A percentile compares a stretch with the other conserved stretches of the same genome.
phyloP scores from a whole-genome alignment of 2,113 vertebrate species.

The Lagopus leucura region DNA sequence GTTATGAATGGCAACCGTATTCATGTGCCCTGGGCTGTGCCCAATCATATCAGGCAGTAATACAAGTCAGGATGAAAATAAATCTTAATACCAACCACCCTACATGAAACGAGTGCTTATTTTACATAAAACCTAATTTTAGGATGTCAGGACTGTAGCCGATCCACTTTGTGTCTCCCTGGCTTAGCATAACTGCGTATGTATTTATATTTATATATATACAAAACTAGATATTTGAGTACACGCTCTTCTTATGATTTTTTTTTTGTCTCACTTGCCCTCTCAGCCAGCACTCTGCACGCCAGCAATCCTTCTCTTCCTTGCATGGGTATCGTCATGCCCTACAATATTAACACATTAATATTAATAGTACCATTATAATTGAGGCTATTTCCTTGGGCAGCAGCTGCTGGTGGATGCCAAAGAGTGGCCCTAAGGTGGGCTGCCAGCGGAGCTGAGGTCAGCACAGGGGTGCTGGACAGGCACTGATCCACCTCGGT shows the following conservation, averaged over 20 bases:
- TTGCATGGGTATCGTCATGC: fast-evolving
- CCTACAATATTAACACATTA: not conserved
- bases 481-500: not conserved
- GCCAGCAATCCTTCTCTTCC: not conserved
- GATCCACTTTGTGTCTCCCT: constrained; percentile 30
- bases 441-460: not conserved
- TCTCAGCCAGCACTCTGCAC: fast-evolving
- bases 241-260: fast-evolving
- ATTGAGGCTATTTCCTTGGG: not conserved
- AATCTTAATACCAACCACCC: constrained; percentile 46
- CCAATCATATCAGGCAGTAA: constrained; percentile 17
- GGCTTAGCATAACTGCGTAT: not conserved
- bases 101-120: constrained; percentile 33
- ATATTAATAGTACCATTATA: not conserved
- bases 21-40: constrained; percentile 45
- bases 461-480: not conserved
- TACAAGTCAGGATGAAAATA: constrained; percentile 37
- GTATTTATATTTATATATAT: not conserved
- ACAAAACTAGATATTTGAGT: not conserved
- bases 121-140: constrained; percentile 61
- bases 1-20: constrained; percentile 43
- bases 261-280: not conserved
- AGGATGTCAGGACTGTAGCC: not conserved
- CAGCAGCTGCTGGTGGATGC: constrained; percentile 7
- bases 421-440: not conserved